Base-by-base conservation (phyloP, 2,113 vertebrate genomes). In the Salvator merianae region DNA sequence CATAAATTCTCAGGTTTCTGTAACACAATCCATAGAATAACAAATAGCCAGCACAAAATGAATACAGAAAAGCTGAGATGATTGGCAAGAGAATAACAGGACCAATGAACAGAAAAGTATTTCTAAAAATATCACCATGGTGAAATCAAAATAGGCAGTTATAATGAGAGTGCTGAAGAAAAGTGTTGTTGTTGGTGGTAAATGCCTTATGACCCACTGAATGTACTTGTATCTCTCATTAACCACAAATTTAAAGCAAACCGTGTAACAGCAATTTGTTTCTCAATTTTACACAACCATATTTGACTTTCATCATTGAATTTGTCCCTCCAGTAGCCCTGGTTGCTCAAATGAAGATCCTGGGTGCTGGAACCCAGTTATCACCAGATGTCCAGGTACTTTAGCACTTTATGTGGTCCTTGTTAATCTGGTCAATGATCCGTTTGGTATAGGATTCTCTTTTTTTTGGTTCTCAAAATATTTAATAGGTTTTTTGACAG, bases 51-150 rank as follows among this genome's bases (percentile, higher is more conserved):
- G 26, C 47, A 81, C 12, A 50, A 80, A 68, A 47, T 55, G 66
- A 81, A 81, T 81, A 30, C 32, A 81, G 47, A 71, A 40, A 81
- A 81, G 50, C 32, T 81, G 32, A 16, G 32, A 12, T 71, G 47
- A 71, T 20, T 71, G 32, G 26, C 47, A 70, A 53, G 12, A 34
- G 24, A 71, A 71, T 16, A 59, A 55, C 13, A 81, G 47, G 47
- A 36, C 79, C 34, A 50, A 70, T 12, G 38, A 71, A 22, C 68
- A 12, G 47, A 36, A 69, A 70, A 40, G 32, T 68, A 40, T n/a
- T 79, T 3, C 24, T 68, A 80, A 80, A 74, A 26, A 30, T n/a
- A 47, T 36, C 47, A 71, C n/a, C 12, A 30, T 55, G 50, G 36
- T 38, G 32, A 81, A 71, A 81, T 55, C 66, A 53, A 22, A 55